These are phyloP conservation scores for Agapostemon virescens DNA, from an alignment of 2,888 invertebrate genomes.

Conservation along the genomic window DNA sequence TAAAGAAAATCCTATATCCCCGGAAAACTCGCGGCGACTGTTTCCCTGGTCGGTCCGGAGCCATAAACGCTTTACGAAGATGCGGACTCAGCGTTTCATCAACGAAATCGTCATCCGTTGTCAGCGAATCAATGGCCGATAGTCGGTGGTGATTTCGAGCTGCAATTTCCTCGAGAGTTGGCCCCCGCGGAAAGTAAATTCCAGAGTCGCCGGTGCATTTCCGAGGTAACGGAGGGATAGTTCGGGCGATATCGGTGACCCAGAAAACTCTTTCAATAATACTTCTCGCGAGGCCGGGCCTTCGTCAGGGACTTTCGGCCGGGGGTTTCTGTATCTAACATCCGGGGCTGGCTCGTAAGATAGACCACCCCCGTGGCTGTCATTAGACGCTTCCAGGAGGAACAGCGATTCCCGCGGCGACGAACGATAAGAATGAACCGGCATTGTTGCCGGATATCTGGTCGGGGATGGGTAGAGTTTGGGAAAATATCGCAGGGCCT, in stretches of 20 bases:
- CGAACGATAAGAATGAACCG: conserved; percentile 52
- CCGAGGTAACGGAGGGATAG: not conserved
- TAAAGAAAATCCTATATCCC: not conserved
- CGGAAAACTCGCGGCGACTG: not conserved
- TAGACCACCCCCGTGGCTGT: not conserved
- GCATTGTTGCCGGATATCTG: conserved; percentile 59
- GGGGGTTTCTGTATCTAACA: not conserved
- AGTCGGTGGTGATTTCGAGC: not conserved
- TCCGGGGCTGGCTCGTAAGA: not conserved
- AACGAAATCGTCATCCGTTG: conserved; percentile 26
- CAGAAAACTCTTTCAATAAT: conserved; percentile 1
- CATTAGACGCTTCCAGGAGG: conserved; percentile 14
- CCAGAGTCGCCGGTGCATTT: not conserved
- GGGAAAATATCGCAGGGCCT: conserved; percentile 56
- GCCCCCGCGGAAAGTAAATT: not conserved
- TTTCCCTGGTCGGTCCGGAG: not conserved
- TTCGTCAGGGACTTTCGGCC: not conserved
- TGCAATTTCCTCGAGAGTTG: not conserved
- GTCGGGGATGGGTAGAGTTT: conserved; percentile 9
- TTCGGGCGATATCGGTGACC: conserved; percentile 3
- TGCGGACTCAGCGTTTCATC: not conserved
- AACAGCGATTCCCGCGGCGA: conserved; percentile 13
- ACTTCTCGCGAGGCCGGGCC: not conserved
- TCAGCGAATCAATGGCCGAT: conserved; percentile 18
- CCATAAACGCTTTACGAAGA: not conserved